Base-by-base conservation (phyloP, 2,113 vertebrate genomes). In the Nyctereutes procyonoides region DNA sequence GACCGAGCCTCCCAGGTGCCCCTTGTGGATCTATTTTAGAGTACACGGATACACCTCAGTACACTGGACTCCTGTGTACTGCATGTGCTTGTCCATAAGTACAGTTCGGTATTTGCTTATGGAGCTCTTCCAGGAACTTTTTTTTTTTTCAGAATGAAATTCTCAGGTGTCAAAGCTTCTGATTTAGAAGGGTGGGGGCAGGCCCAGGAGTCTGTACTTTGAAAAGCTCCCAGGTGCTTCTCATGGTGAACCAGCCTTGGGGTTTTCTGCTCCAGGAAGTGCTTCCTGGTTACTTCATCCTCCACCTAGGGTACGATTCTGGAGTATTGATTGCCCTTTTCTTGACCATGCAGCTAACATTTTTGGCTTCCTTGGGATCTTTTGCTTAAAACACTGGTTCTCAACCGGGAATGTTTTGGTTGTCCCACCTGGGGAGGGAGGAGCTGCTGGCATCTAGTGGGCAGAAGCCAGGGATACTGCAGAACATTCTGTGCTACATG, bases 31-130 rank as follows among this genome's bases (percentile, higher is more conserved):
- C 4, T 3, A 1, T 87, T 62, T 81, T 30, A 24, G 3, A 30
- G 32, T 22, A 5, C 11, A 0, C 2, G 20, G 20, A 1, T 7
- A 38, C 62, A 13, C 32, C 0, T 5, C 12, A 30, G 38, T 56
- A 7, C 24, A 12, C n/a, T 8, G 80, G 0, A 81, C 56, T 56
- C 56, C 51, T 51, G 4, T 8, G 22, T n/a, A 17, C 9, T 11
- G 28, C 48, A 3, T 15, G 35, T 51, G 56, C 19, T 0, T 22
- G 35, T 16, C 58, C 3, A n/a, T 51, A 35, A 32, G 32, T 58
- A 7, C 28, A 26, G 43, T 19, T 73, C 14, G 20, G 3, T n/a
- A 11, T 88, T 63, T 80, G 85, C 56, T 67, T 7, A 15, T 63
- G 69, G 81, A 28, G 63, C 32, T n/a, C 58, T 93, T 71, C 15